Conservation (phyloP, 2,113 vertebrate species). For the Campylomormyrus tamandua region DNA sequence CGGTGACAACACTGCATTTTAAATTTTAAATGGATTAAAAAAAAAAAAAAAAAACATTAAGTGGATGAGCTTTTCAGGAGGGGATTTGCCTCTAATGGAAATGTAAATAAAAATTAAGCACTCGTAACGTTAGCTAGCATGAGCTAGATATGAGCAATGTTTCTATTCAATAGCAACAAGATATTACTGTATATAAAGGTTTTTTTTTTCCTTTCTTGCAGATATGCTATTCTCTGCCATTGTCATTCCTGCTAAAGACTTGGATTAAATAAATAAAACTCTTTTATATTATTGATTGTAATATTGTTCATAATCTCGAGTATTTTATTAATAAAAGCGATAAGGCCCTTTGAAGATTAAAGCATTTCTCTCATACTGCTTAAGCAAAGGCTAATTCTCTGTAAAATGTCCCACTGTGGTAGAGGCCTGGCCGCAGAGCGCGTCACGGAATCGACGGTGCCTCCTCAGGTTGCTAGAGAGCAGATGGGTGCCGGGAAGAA, state of each 20-base stretch:
- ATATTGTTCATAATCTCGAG: neutral
- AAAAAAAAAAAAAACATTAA: neutral
- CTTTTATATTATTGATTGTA: neutral
- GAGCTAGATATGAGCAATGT: neutral
- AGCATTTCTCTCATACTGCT: neutral
- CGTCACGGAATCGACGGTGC: conserved; percentile 63
- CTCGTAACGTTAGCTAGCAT: neutral
- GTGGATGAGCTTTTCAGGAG: neutral
- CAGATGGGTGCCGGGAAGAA: conserved; percentile 65
- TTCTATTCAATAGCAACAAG: neutral
- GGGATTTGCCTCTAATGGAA: neutral
- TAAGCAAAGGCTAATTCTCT: neutral
- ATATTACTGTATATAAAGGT: neutral
- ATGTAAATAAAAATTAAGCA: neutral
- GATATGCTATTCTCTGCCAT: neutral
- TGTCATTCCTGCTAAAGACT: neutral
- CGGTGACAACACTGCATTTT: neutral
- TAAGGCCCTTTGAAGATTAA: neutral
- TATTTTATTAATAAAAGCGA: neutral
- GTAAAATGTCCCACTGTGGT: neutral
- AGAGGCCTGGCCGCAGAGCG: conserved; percentile 55
- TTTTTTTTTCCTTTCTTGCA: neutral
- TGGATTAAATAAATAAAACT: neutral
- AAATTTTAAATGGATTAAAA: neutral
- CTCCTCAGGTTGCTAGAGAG: conserved; percentile 58